These are phyloP conservation scores for Tetragonula clypearis DNA, from an alignment of 1,140 invertebrate species.

Conservation along the genomic window DNA sequence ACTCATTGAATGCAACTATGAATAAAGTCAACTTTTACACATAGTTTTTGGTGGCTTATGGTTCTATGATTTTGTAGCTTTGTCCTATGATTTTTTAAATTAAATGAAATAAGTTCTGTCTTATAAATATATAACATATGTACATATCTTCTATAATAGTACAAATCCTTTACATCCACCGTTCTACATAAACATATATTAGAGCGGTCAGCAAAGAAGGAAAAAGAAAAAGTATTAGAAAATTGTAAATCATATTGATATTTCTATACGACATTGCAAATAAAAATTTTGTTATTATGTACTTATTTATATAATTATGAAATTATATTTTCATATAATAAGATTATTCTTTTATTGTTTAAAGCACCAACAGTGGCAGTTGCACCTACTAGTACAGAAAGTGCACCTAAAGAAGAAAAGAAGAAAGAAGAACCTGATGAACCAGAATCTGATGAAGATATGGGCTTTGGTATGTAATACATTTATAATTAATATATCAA, in stretches of 20 bases:
- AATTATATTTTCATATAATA: background rate
- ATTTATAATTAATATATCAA: slow-evolving; percentile 47
- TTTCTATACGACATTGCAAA: slow-evolving; percentile 58
- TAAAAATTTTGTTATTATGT: background rate
- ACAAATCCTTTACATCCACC: slow-evolving; percentile 77
- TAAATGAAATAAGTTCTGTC: too few relatives aligned
- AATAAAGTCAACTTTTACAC: too few relatives aligned
- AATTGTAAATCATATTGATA: slow-evolving; percentile 61
- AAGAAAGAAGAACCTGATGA: slow-evolving; percentile 91
- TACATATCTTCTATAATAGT: background rate
- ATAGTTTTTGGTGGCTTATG: too few relatives aligned
- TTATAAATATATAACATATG: slow-evolving; percentile 6
- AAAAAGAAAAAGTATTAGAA: slow-evolving; percentile 69
- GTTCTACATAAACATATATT: slow-evolving; percentile 56
- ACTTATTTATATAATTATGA: background rate
- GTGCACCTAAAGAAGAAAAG: slow-evolving; percentile 88
- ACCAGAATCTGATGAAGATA: slow-evolving; percentile 95
- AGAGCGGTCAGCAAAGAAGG: slow-evolving; percentile 75
- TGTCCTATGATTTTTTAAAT: too few relatives aligned
- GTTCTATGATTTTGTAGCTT: too few relatives aligned
- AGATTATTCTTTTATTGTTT: slow-evolving; percentile 21
- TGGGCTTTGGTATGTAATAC: slow-evolving; percentile 92
- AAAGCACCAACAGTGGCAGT: slow-evolving; percentile 84
- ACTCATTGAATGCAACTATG: too few relatives aligned
- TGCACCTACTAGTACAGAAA: slow-evolving; percentile 86